Evolutionary conservation across 2,888 invertebrate species (phyloP).

Genomic region (Macrophya annulata): DNA sequence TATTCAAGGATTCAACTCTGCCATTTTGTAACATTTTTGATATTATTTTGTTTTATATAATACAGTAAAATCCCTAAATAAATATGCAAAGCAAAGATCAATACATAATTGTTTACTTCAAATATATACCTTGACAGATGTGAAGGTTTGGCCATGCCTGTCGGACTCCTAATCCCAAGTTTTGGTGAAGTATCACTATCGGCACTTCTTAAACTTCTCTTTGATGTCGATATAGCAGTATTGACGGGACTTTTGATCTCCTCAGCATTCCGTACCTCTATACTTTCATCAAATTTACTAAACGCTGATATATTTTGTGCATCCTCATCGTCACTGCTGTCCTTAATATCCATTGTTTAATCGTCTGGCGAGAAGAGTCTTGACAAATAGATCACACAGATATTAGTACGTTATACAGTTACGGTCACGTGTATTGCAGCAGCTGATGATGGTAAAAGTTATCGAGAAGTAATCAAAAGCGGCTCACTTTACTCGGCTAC

Average conservation of each 20-base stretch:
- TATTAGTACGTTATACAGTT: too few relatives aligned
- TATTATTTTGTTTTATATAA: too few relatives aligned
- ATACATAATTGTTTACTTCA: too few relatives aligned
- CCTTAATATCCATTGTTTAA: conserved; percentile 56
- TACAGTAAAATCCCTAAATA: too few relatives aligned
- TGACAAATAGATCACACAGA: background rate
- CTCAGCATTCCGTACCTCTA: conserved; percentile 82
- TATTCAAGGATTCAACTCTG: too few relatives aligned
- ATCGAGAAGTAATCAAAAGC: background rate
- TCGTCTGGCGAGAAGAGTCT: background rate
- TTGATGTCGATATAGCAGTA: conserved; percentile 55
- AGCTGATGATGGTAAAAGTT: background rate
- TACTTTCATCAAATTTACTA: conserved; percentile 81
- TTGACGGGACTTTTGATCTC: conserved; percentile 82
- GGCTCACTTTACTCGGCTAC: background rate
- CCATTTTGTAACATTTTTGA: too few relatives aligned
- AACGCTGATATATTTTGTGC: conserved; percentile 70
- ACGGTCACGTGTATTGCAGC: background rate
- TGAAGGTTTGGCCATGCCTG: conserved; percentile 10
- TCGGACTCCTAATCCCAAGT: background rate
- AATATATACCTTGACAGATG: conserved; percentile 48
- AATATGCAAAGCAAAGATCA: too few relatives aligned
- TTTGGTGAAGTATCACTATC: conserved; percentile 12
- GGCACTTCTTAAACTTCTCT: conserved; percentile 24
- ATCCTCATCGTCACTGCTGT: conserved; percentile 67